Percentiles rank a stretch among this genome's conserved stretches.
Conservation (phyloP, 1,140 invertebrate species). For the Cardiocondyla obscurior region DNA sequence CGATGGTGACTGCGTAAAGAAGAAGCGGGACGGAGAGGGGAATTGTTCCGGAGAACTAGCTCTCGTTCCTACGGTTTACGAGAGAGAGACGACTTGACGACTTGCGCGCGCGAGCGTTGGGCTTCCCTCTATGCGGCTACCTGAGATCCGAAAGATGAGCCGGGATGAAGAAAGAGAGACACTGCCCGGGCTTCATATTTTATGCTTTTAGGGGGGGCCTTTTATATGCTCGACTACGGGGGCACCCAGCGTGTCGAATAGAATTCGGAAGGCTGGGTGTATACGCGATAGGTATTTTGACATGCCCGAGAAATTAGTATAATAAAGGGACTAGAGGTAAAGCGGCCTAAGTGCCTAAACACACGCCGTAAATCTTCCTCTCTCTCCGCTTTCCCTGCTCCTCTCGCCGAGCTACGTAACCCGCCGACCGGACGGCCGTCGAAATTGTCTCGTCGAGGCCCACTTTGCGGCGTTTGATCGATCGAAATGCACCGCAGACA, state of each 20-base stretch:
- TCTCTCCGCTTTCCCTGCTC: slow-evolving; percentile 23
- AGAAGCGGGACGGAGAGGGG: neutral
- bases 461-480: slow-evolving; percentile 72
- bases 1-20: slow-evolving; percentile 35
- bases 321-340: slow-evolving; percentile 80
- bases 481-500: slow-evolving; percentile 66
- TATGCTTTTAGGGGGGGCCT: slow-evolving; percentile 71
- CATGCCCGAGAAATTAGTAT: slow-evolving; percentile 83
- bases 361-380: slow-evolving; percentile 80
- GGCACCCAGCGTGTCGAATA: slow-evolving; percentile 80
- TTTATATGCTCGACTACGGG: slow-evolving; percentile 78
- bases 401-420: slow-evolving; percentile 17
- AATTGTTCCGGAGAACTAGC: slow-evolving; percentile 31
- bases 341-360: slow-evolving; percentile 81
- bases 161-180: neutral
- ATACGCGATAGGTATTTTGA: slow-evolving; percentile 80
- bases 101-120: slow-evolving; percentile 24
- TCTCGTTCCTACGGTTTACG: slow-evolving; percentile 62
- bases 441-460: slow-evolving; percentile 39
- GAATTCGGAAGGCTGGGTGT: slow-evolving; percentile 72
- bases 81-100: slow-evolving; percentile 46
- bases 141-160: slow-evolving; percentile 68
- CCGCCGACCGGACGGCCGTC: neutral
- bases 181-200: slow-evolving; percentile 73
- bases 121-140: slow-evolving; percentile 70